Evolutionary conservation across 1,140 invertebrate species (phyloP), one percentile per base, ranked within the genome.

Genomic region (Orchestia grillus): DNA sequence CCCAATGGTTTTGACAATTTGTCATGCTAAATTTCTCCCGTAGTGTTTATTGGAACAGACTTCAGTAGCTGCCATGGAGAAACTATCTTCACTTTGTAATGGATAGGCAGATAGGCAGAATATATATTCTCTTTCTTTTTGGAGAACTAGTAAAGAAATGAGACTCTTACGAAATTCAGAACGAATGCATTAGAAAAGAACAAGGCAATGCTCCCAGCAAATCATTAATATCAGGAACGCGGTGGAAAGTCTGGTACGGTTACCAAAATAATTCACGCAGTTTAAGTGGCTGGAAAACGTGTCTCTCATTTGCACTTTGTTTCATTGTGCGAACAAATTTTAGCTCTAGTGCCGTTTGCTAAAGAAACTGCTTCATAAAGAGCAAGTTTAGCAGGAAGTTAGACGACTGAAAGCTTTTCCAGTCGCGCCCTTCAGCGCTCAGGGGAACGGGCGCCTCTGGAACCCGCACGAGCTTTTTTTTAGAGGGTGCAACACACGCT

Each of bases 331-430:
- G 62, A 36, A 36, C 62, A 77, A 77, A 77, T 77, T 77, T 77
- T 77, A 77, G 11, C 62, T 36, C 62, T 77, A 36, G 15, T 77
- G 62, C 62, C 62, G 62, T 77, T 77, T 77, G 62, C 28, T 77
- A 77, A 77, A 77, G 62, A 77, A 36, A 77, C 62, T 77, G 62
- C 62, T 77, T 77, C 62, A 77, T 77, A 77, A 77, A 77, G 62
- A 77, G 28, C 62, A 77, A 77, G 62, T 77, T 77, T 23, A 77
- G 62, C 62, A 77, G 15, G 62, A 77, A 77, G 62, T 77, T 77
- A 77, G 62, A 28, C 11, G 62, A 77, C 62, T 77, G 62, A 77
- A 77, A 77, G 62, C 62, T 36, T 77, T n/a, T 77, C 62, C 3
- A 77, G 62, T 77, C 62, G 62, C 62, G 62, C 62, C 28, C 28